These are phyloP conservation scores for Trichogramma pretiosum DNA, from an alignment of 1,140 invertebrate species.

Conservation along the genomic window DNA sequence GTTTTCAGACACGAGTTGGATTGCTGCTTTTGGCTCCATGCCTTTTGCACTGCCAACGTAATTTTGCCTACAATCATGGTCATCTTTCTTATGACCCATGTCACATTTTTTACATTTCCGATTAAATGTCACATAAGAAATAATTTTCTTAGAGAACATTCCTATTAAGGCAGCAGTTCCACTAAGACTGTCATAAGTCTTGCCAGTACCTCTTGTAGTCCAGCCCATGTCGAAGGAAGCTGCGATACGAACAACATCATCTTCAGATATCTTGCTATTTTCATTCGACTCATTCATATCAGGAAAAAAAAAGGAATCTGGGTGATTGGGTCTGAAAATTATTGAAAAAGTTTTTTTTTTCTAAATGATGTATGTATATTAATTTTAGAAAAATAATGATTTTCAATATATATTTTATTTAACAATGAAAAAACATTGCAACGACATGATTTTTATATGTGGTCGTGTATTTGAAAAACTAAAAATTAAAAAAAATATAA, in stretches of 20 bases:
- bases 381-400: too few species aligned
- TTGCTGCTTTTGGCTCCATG: conserved; percentile 7
- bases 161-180: conserved; percentile 3
- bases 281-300: neutral
- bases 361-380: too few species aligned
- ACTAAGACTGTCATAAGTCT: conserved; percentile 8
- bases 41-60: conserved; percentile 9
- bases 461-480: too few species aligned
- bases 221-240: conserved; percentile 2
- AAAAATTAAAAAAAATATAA: too few species aligned
- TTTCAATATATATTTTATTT: too few species aligned
- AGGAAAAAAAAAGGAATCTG: neutral
- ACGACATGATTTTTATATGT: too few species aligned
- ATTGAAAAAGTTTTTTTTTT: too few species aligned
- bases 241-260: neutral
- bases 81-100: neutral
- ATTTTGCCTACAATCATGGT: conserved; percentile 10
- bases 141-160: conserved; percentile 1
- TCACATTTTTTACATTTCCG: conserved; percentile 10
- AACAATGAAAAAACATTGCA: too few species aligned
- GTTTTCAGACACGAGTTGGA: conserved; percentile 13
- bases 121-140: conserved; percentile 1
- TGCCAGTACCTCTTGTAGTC: conserved; percentile 2
- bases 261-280: neutral
- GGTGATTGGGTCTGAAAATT: neutral